Evolutionary conservation across 2,113 vertebrate species (phyloP), one percentile per base, ranked within the genome.

Genomic region (Boulengeromyrus knoepffleri): DNA sequence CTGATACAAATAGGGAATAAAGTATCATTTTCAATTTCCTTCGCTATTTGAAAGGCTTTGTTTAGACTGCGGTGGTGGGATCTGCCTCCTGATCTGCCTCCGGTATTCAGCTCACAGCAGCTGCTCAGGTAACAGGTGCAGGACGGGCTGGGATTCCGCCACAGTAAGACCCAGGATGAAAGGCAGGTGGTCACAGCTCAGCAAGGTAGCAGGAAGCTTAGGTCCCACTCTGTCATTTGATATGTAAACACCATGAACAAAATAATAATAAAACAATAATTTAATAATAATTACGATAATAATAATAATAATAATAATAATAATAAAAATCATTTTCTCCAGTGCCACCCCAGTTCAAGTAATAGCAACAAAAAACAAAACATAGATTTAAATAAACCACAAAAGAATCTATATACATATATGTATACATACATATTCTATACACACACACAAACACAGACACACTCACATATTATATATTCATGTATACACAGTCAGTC

Each of bases 121-220:
- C 77, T 49, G 17, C 80, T 58, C 89, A 56, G 77, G 31, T 85
- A 56, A 85, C 74, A 85, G 89, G 89, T 58, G 89, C 45, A 36
- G 50, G 49, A 13, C 5, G 47, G 24, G 45, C 9, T 36, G 17
- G 56, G 21, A 42, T 50, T 24, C 21, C 80, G 24, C n/a, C 66
- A 50, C 36, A 39, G 31, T n/a, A 21, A 46, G 24, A 70, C 21
- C 24, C 56, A 19, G 45, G 62, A 27, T 19, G 70, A 39, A 88
- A 6, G 8, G 31, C 56, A 53, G 52, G 86, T n/a, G 87, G 87
- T 46, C 74, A n/a, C 52, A 24, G 36, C 8, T 84, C 42, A 27
- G 90, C 74, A 21, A 46, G 47, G 45, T 49, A 66, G 47, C 66
- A 56, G 49, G 66, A 56, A 46, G 13, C 47, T 74, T 45, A 27